phyloP scores from a whole-genome alignment of 1,140 invertebrate genomes.

The Atta colombica region DNA sequence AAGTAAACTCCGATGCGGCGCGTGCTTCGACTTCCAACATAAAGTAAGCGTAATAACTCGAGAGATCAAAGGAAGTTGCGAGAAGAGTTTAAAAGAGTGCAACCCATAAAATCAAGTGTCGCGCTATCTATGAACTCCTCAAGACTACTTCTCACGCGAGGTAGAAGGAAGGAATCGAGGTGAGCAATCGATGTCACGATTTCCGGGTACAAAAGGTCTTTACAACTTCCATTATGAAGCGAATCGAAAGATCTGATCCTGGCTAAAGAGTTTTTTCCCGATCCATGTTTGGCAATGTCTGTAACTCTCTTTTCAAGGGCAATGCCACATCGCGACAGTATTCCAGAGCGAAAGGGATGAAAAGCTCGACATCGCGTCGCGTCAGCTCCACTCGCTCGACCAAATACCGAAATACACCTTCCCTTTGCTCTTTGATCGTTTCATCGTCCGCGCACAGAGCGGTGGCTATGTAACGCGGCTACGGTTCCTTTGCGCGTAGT shows the following conservation, averaged over 20 bases:
- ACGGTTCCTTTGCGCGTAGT: slow-evolving; percentile 56
- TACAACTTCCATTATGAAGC: slow-evolving; percentile 9
- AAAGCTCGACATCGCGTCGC: not conserved
- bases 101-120: slow-evolving; percentile 46
- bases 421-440: slow-evolving; percentile 72
- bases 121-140: not conserved
- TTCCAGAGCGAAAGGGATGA: not conserved
- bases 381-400: slow-evolving; percentile 26
- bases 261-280: slow-evolving; percentile 14
- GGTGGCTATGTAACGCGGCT: slow-evolving; percentile 21
- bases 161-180: not conserved
- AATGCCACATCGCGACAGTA: not conserved
- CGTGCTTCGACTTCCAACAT: slow-evolving; percentile 45
- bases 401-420: slow-evolving; percentile 62
- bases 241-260: slow-evolving; percentile 51
- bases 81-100: slow-evolving; percentile 51
- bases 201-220: slow-evolving; percentile 34
- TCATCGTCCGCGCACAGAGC: slow-evolving; percentile 60
- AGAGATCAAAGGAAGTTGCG: slow-evolving; percentile 47
- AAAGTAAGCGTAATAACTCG: slow-evolving; percentile 60
- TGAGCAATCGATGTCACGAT: slow-evolving; percentile 42
- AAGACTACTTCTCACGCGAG: slow-evolving; percentile 7
- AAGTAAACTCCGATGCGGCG: slow-evolving; percentile 31
- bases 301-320: not conserved
- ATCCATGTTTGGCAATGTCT: not conserved